Conservation (phyloP, 2,113 vertebrate genomes). For the Gobiocypris rarus region DNA sequence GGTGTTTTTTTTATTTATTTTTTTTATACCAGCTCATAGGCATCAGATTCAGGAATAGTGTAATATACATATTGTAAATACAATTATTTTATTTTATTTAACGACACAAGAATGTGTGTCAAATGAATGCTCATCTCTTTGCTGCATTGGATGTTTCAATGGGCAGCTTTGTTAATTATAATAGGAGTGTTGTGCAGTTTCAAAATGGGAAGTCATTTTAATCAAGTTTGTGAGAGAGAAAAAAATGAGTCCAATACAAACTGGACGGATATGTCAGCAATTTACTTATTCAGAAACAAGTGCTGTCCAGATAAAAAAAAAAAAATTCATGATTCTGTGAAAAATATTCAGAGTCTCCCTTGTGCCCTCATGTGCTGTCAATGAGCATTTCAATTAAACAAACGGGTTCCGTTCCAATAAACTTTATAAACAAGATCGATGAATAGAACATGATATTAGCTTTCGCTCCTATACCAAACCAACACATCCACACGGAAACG, state of each 20-base stretch:
- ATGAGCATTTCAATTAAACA: conserved; percentile 50
- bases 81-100: no score
- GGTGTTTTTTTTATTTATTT: neutral
- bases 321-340: neutral
- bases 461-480: conserved; percentile 39
- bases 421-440: conserved; percentile 54
- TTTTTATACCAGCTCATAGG: neutral
- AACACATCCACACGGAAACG: conserved; percentile 35
- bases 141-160: neutral
- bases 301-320: neutral
- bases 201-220: neutral
- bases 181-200: neutral
- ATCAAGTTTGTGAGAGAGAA: neutral
- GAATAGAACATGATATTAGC: conserved; percentile 39
- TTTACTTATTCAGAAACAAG: no score
- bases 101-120: no score
- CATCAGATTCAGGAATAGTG: neutral
- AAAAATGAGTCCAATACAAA: neutral
- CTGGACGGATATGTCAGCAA: no score
- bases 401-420: conserved; percentile 51
- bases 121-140: neutral
- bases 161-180: neutral
- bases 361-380: neutral
- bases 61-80: neutral
- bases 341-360: neutral